These are phyloP conservation scores for Gambusia affinis DNA, from an alignment of 2,113 vertebrate genomes.

Conservation along the genomic window DNA sequence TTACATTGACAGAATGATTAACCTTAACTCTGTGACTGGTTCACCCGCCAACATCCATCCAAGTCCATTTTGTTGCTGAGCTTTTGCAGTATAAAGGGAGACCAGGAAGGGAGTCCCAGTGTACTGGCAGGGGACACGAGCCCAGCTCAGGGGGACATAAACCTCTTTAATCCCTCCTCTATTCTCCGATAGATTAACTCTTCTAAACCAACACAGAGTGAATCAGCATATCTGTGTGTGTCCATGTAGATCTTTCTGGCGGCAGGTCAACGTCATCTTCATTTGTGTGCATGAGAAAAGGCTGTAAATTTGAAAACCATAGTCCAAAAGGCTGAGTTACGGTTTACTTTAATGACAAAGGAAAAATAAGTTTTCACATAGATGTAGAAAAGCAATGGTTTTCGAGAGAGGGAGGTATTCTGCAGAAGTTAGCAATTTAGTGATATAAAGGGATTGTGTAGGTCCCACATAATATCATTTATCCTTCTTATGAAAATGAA, in stretches of 20 bases:
- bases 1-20: conserved; percentile 18
- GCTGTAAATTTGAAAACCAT: background rate
- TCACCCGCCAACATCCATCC: conserved; percentile 11
- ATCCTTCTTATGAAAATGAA: background rate
- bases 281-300: conserved; percentile 34
- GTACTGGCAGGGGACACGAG: conserved; percentile 52
- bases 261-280: conserved; percentile 31
- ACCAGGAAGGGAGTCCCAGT: conserved; percentile 47
- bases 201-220: conserved; percentile 76
- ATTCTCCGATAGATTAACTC: conserved; percentile 79
- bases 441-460: background rate
- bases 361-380: background rate
- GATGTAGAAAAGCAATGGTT: background rate
- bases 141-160: conserved; percentile 38
- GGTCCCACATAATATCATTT: background rate
- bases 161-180: conserved; percentile 74
- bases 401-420: background rate
- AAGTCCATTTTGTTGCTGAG: conserved; percentile 58
- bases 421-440: background rate
- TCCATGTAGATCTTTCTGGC: conserved; percentile 50
- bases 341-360: background rate
- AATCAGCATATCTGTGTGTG: conserved; percentile 82
- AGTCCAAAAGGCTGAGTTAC: background rate
- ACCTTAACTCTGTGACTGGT: conserved; percentile 12
- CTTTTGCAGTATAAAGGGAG: conserved; percentile 56